Percentiles rank a stretch among this genome's conserved stretches.
These are phyloP conservation scores for Lepidocyrtinus sp. DNA, from an alignment of 2,888 invertebrate species.

Conservation along the genomic window DNA sequence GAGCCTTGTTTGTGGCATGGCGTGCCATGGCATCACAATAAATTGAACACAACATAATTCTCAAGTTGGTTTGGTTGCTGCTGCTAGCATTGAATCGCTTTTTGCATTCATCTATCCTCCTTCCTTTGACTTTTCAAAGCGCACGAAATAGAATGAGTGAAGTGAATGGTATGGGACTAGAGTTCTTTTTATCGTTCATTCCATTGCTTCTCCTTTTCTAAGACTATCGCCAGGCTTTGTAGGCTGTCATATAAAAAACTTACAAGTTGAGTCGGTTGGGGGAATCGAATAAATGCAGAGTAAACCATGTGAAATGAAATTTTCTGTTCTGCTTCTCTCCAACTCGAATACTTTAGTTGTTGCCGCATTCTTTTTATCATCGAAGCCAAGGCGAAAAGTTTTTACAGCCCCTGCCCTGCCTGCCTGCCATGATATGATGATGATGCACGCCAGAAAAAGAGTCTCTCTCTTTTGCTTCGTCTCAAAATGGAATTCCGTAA, in stretches of 20 bases:
- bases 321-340: background rate
- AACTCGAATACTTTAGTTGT: no score
- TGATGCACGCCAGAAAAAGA: no score
- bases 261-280: no score
- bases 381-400: constrained; percentile 7
- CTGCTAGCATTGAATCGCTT: constrained; percentile 9
- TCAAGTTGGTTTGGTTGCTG: no score
- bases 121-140: no score
- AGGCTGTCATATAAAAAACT: no score
- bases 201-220: constrained; percentile 4
- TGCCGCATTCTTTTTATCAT: constrained; percentile 11
- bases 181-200: constrained; percentile 18
- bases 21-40: no score
- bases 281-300: background rate
- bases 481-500: constrained; percentile 11
- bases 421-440: background rate
- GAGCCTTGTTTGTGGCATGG: constrained; percentile 10
- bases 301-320: constrained; percentile 9
- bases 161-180: no score
- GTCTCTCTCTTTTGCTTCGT: background rate
- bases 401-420: background rate
- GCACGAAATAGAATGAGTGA: no score
- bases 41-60: no score
- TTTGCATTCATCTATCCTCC: no score
- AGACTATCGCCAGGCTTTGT: background rate